phyloP scores from a whole-genome alignment of 2,113 vertebrate species.

The Phocoena sinus region DNA sequence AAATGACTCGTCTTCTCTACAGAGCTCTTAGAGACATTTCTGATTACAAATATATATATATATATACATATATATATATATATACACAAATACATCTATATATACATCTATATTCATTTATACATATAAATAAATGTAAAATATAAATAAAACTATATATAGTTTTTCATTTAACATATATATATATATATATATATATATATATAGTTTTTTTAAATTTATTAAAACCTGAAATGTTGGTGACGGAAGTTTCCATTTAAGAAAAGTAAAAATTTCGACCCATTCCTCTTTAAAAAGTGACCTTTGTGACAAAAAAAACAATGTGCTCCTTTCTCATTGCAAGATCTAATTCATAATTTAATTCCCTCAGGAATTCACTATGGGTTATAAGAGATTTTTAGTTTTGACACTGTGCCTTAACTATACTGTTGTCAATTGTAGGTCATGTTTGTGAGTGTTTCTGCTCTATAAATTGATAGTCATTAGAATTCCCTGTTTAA shows the following conservation, averaged over 20 bases:
- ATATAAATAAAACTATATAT: neutral
- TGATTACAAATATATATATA: neutral
- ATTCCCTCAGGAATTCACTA: neutral
- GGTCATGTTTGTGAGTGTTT: neutral
- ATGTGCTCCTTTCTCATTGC: neutral
- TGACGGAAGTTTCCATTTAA: neutral
- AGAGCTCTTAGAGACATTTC: neutral
- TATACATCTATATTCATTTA: neutral
- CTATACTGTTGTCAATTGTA: neutral
- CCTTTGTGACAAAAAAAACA: neutral
- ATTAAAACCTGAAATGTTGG: neutral
- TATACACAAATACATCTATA: too few species aligned
- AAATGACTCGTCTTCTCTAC: neutral
- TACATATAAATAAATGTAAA: neutral
- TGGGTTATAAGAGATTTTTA: neutral
- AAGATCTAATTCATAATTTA: neutral
- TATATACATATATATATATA: neutral
- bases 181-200: neutral
- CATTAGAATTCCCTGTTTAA: neutral
- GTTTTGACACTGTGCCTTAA: neutral
- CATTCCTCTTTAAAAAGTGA: neutral
- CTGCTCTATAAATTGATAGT: neutral
- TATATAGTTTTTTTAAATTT: neutral
- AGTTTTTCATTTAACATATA: neutral
- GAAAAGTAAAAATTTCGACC: neutral